Conservation (phyloP, 2,797 vertebrate genomes). For the Pantherophis vulpinus region DNA sequence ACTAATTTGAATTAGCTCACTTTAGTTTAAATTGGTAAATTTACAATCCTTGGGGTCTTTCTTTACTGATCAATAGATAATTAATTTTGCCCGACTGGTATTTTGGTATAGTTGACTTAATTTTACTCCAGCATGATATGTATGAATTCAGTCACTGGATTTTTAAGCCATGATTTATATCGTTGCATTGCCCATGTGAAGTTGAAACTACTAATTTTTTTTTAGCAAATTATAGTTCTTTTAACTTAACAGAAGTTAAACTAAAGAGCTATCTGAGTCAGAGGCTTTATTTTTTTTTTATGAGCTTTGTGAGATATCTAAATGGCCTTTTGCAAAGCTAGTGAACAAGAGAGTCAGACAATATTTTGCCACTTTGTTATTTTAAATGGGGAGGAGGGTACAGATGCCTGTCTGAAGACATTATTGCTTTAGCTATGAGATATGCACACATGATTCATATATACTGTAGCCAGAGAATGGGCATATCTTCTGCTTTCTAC, state of each 20-base stretch:
- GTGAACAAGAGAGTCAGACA: neutral
- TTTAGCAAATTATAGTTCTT: neutral
- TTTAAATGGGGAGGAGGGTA: neutral
- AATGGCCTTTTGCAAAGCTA: neutral
- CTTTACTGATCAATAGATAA: neutral
- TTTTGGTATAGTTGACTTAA: neutral
- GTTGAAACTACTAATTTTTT: neutral
- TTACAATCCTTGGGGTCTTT: neutral
- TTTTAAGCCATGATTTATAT: neutral
- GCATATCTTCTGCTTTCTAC: slow-evolving; percentile 35
- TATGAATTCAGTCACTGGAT: neutral
- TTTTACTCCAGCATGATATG: neutral
- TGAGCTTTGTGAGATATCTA: neutral
- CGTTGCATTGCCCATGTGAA: neutral
- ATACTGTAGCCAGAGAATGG: slow-evolving; percentile 42
- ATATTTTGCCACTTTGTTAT: neutral
- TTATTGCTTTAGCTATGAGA: slow-evolving; percentile 36
- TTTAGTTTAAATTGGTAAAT: neutral
- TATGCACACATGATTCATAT: slow-evolving; percentile 49
- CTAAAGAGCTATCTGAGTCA: neutral
- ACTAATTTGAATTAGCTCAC: neutral
- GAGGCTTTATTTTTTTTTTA: neutral
- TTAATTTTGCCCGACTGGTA: neutral
- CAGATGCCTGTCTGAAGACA: slow-evolving; percentile 47
- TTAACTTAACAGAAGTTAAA: neutral